These are phyloP conservation scores for Brenthis hecate DNA, from an alignment of 2,888 invertebrate genomes.

Conservation along the genomic window DNA sequence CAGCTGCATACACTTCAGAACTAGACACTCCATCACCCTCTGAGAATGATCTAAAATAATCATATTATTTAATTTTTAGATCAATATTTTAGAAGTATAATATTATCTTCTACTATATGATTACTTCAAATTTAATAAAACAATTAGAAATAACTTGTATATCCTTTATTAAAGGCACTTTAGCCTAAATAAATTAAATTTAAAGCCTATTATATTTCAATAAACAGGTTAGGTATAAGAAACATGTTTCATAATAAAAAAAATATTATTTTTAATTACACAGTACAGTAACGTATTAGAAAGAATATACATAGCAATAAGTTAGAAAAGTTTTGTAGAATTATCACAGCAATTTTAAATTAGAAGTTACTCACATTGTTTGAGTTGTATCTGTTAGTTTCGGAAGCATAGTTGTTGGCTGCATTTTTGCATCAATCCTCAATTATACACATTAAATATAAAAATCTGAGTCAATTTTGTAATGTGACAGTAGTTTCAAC, in stretches of 20 bases:
- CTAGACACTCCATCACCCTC: slow-evolving; percentile 83
- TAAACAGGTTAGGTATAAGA: slow-evolving; percentile 36
- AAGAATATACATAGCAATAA: not conserved
- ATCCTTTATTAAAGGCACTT: not conserved
- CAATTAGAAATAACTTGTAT: not conserved
- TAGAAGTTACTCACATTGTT: slow-evolving; percentile 70
- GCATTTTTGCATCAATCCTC: slow-evolving; percentile 59
- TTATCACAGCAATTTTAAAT: slow-evolving; percentile 27
- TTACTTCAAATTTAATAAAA: too few species aligned
- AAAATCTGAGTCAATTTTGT: slow-evolving; percentile 44
- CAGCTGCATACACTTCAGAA: slow-evolving; percentile 80
- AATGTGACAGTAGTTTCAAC: slow-evolving; percentile 51
- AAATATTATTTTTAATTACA: too few species aligned
- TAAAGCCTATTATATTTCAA: not conserved
- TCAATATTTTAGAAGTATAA: not conserved
- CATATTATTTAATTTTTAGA: not conserved
- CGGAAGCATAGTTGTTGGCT: slow-evolving; percentile 71
- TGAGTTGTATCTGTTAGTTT: slow-evolving; percentile 73
- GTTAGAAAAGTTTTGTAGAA: slow-evolving; percentile 15
- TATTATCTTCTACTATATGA: too few species aligned
- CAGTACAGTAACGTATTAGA: too few species aligned
- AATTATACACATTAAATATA: slow-evolving; percentile 64
- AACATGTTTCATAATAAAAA: too few species aligned
- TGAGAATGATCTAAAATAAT: slow-evolving; percentile 75
- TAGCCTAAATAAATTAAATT: not conserved